Percentiles rank a stretch among this genome's conserved stretches.
Evolutionary conservation across 2,113 vertebrate genomes (phyloP).

Genomic region (Myrmophylax atrothorax): DNA sequence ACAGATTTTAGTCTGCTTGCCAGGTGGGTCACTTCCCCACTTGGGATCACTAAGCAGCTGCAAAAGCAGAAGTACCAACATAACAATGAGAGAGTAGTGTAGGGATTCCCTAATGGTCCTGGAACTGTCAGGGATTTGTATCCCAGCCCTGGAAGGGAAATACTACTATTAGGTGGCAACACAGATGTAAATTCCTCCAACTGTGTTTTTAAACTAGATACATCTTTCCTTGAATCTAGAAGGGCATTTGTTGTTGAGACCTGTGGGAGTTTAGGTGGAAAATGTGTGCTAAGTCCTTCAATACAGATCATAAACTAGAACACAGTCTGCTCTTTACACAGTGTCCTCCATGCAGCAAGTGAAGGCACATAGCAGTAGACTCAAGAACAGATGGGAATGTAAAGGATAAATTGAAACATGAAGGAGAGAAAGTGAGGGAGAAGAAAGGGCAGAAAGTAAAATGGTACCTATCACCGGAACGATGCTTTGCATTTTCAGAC

Average conservation of each 20-base stretch:
- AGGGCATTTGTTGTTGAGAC: accelerated
- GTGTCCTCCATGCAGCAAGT: neutral
- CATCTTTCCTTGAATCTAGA: neutral
- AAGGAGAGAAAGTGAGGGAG: neutral
- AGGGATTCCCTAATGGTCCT: neutral
- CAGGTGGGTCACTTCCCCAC: neutral
- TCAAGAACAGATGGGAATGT: neutral
- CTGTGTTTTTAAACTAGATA: neutral
- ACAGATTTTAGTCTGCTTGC: neutral
- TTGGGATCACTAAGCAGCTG: neutral
- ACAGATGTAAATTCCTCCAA: neutral
- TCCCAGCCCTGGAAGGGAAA: neutral
- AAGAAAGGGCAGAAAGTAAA: neutral
- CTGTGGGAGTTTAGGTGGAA: neutral
- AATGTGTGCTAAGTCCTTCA: neutral
- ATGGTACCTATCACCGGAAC: neutral
- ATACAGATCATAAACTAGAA: neutral
- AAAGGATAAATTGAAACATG: neutral
- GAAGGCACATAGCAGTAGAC: neutral
- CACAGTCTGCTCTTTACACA: neutral
- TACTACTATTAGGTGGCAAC: neutral
- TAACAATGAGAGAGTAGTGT: neutral
- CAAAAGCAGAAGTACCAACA: neutral
- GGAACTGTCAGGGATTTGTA: neutral
- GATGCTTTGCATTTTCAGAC: neutral